Evolutionary conservation across 1,140 invertebrate species (phyloP).

Genomic region (Limonius californicus): DNA sequence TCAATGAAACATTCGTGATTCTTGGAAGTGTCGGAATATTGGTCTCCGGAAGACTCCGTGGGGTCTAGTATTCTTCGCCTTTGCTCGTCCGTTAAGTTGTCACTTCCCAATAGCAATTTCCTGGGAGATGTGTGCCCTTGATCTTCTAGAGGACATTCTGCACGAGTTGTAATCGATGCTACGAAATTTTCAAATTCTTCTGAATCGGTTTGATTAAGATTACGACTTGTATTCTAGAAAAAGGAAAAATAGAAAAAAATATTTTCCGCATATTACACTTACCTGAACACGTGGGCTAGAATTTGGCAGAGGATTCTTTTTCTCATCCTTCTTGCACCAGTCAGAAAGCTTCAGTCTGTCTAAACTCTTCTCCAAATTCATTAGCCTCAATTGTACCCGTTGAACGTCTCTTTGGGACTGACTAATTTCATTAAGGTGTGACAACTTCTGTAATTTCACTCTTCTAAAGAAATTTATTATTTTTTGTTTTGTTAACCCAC

Average conservation of each 20-base stretch:
- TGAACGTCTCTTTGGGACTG: slow-evolving; percentile 20
- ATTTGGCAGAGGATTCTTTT: too few species aligned
- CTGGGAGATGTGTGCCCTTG: background rate
- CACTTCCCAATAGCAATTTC: background rate
- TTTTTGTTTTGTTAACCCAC: too few species aligned
- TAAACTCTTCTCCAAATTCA: slow-evolving; percentile 20
- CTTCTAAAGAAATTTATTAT: too few species aligned
- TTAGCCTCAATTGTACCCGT: slow-evolving; percentile 21
- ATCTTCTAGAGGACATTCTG: background rate
- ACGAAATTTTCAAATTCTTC: background rate
- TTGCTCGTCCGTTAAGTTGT: slow-evolving; percentile 6
- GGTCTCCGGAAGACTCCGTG: background rate
- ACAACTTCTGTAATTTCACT: too few species aligned
- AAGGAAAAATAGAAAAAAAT: background rate
- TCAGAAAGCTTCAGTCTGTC: background rate
- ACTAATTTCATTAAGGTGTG: background rate
- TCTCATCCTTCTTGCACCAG: background rate
- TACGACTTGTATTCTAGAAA: background rate
- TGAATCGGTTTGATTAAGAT: background rate
- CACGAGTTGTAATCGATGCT: background rate
- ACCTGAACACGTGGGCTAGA: background rate
- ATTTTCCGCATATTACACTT: background rate
- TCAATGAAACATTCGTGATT: background rate
- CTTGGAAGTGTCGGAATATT: background rate
- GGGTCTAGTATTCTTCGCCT: background rate